A percentile compares a stretch with the other conserved stretches of the same genome.
Evolutionary conservation across 2,888 invertebrate species (phyloP).

Genomic region (Drosophila pegasa): DNA sequence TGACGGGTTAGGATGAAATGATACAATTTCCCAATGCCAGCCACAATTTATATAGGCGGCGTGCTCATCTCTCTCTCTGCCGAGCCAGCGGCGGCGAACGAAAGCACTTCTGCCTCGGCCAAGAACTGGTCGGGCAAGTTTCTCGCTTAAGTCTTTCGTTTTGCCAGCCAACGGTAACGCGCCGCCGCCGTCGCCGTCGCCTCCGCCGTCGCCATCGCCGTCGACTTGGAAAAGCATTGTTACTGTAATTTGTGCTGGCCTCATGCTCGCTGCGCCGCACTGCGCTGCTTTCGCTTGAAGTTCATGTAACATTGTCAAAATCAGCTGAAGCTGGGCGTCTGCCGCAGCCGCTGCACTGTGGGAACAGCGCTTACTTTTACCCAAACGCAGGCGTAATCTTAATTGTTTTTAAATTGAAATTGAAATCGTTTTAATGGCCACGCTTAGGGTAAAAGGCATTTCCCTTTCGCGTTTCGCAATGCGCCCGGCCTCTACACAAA

Average conservation of each 20-base stretch:
- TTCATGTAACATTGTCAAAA: conserved; percentile 84
- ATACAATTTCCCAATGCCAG: conserved; percentile 85
- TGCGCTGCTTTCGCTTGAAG: conserved; percentile 81
- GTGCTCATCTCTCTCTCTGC: conserved; percentile 75
- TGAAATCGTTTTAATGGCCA: conserved; percentile 51
- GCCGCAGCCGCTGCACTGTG: conserved; percentile 43
- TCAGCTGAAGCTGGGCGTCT: conserved; percentile 43
- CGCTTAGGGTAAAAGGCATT: conserved; percentile 68
- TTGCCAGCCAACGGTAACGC: conserved; percentile 67
- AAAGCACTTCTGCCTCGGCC: conserved; percentile 61
- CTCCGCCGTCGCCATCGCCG: conserved; percentile 23
- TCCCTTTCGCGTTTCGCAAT: conserved; percentile 68
- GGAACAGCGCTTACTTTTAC: conserved; percentile 64
- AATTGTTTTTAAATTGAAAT: conserved; percentile 75
- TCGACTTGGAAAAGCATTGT: conserved; percentile 68
- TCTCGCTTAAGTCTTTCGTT: conserved; percentile 82
- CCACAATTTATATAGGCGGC: conserved; percentile 85
- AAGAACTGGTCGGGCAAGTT: conserved; percentile 77
- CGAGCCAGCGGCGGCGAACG: conserved; percentile 46
- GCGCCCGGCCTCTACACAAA: conserved; percentile 2
- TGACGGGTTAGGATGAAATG: conserved; percentile 86
- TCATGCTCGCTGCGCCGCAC: conserved; percentile 43
- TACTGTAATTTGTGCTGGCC: conserved; percentile 72
- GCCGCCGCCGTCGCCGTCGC: conserved; percentile 27
- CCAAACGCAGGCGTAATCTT: conserved; percentile 61